phyloP scores from a whole-genome alignment of 2,797 vertebrate genomes.

The Todus mexicanus region DNA sequence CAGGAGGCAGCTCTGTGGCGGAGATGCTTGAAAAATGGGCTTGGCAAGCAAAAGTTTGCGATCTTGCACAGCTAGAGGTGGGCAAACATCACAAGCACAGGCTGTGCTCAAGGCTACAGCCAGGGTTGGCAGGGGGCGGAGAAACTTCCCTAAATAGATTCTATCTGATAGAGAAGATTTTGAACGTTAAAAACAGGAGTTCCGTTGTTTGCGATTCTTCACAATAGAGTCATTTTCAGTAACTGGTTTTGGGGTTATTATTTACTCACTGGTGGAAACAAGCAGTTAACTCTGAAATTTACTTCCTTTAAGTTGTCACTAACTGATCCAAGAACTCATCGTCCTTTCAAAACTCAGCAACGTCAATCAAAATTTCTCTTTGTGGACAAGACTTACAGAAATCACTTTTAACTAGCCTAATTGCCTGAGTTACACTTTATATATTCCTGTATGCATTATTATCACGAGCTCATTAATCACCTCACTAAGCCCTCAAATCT shows the following conservation, averaged over 20 bases:
- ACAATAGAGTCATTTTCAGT: not conserved
- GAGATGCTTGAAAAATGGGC: not conserved
- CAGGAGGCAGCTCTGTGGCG: not conserved
- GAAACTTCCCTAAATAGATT: not conserved
- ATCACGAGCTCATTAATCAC: not conserved
- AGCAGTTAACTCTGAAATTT: not conserved
- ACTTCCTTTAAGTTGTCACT: not conserved
- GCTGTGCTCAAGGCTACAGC: not conserved
- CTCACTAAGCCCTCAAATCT: not conserved
- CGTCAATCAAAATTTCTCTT: not conserved
- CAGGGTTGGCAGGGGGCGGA: not conserved
- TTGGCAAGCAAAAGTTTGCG: not conserved
- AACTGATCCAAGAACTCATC: not conserved
- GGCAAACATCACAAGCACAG: not conserved
- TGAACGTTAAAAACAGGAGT: not conserved
- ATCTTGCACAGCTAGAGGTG: not conserved
- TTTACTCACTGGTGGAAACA: not conserved
- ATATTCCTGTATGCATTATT: not conserved
- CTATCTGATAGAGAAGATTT: not conserved
- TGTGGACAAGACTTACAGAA: not conserved
- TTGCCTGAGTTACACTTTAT: not conserved
- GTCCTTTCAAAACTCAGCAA: not conserved
- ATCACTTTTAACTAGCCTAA: not conserved
- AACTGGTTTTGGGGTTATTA: not conserved
- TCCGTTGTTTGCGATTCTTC: not conserved